phyloP scores from a whole-genome alignment of 2,888 invertebrate genomes.

The Drosophila mettleri region DNA sequence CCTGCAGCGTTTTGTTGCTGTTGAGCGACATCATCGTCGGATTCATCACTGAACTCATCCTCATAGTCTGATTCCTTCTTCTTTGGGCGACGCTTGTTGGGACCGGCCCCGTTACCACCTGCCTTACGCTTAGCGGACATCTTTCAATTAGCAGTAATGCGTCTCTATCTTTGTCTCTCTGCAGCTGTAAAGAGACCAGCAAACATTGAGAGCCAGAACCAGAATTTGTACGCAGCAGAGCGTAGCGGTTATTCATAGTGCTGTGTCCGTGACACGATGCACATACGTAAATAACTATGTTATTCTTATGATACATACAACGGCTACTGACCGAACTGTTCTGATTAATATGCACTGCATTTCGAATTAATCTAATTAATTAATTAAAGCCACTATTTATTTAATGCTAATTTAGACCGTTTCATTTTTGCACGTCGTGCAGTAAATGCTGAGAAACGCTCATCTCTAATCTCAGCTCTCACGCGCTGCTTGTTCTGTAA shows the following conservation, averaged over 20 bases:
- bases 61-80: constrained; percentile 85
- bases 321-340: no score
- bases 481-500: constrained; percentile 25
- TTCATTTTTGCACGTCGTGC: background rate
- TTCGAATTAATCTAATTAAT: background rate
- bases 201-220: constrained; percentile 53
- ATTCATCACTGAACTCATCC: constrained; percentile 84
- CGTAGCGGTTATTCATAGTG: constrained; percentile 47
- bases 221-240: constrained; percentile 64
- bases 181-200: constrained; percentile 59
- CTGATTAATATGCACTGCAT: background rate
- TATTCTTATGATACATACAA: background rate
- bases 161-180: constrained; percentile 42
- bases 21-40: constrained; percentile 70
- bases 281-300: background rate
- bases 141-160: constrained; percentile 49
- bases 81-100: constrained; percentile 84
- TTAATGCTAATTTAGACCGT: background rate
- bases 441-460: constrained; percentile 11
- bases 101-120: constrained; percentile 82
- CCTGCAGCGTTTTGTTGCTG: constrained; percentile 70
- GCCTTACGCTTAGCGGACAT: constrained; percentile 85
- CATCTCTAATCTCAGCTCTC: constrained; percentile 53
- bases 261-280: constrained; percentile 41
- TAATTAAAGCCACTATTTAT: background rate